A percentile compares a stretch with the other conserved stretches of the same genome.
Conservation (phyloP, 2,888 invertebrate genomes). For the Cryptocheilus praepositus region DNA sequence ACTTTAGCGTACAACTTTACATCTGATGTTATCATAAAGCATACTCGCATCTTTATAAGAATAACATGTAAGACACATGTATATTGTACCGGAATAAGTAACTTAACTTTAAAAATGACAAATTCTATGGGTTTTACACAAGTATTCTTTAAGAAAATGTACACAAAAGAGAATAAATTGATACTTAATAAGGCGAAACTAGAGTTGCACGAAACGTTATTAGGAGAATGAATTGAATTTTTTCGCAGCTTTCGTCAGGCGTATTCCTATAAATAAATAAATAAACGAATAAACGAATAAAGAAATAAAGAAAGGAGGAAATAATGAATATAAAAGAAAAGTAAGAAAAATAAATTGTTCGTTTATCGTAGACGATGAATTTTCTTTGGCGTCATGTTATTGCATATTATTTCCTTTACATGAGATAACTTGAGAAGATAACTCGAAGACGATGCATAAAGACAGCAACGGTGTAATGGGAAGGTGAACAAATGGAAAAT, state of each 20-base stretch:
- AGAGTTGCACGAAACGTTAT: neutral
- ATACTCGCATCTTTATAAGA: constrained; percentile 26
- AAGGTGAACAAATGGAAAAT: constrained; percentile 24
- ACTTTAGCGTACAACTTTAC: constrained; percentile 64
- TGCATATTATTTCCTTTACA: neutral
- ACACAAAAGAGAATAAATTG: neutral
- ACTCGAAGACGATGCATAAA: neutral
- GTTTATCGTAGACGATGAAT: neutral
- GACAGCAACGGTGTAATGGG: constrained; percentile 9
- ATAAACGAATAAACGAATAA: too few species aligned
- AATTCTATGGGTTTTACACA: neutral
- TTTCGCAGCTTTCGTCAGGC: neutral
- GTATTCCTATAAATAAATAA: neutral
- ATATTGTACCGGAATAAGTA: constrained; percentile 7
- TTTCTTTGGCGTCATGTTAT: neutral
- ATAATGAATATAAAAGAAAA: too few species aligned
- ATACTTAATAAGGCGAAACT: neutral
- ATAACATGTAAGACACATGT: constrained; percentile 20
- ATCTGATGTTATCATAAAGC: constrained; percentile 31
- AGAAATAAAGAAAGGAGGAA: too few species aligned
- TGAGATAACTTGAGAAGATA: constrained; percentile 22
- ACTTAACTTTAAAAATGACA: constrained; percentile 16
- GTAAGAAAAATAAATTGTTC: too few species aligned
- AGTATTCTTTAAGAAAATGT: neutral
- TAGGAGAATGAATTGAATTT: neutral